Conservation (phyloP, 2,113 vertebrate species). For the Zosterops pallidus region DNA sequence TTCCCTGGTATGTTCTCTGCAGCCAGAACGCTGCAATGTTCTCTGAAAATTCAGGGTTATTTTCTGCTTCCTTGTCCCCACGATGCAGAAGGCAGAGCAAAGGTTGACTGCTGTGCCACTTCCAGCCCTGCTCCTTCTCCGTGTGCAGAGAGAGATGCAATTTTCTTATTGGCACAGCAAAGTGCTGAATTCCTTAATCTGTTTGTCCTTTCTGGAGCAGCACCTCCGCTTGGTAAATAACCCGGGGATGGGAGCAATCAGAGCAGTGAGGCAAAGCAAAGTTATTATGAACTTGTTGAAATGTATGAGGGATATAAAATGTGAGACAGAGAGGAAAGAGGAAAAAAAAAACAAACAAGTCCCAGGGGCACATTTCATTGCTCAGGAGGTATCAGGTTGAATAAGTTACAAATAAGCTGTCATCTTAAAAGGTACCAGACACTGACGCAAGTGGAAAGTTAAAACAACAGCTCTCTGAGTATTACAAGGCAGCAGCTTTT, state of each 20-base stretch:
- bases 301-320: background rate
- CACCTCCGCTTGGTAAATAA: background rate
- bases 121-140: background rate
- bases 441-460: background rate
- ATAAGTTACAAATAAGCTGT: background rate
- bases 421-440: background rate
- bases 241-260: background rate
- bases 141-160: background rate
- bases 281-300: background rate
- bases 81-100: fast-evolving
- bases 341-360: background rate
- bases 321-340: background rate
- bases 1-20: background rate
- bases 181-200: background rate
- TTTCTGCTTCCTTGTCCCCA: background rate
- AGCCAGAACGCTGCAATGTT: background rate
- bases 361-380: background rate
- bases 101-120: background rate
- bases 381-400: background rate
- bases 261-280: background rate
- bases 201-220: background rate
- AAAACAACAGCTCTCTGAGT: background rate
- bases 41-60: background rate
- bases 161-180: background rate
- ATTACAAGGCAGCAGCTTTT: background rate